phyloP scores from a whole-genome alignment of 2,888 invertebrate genomes.

The Linhomoeus sp. region DNA sequence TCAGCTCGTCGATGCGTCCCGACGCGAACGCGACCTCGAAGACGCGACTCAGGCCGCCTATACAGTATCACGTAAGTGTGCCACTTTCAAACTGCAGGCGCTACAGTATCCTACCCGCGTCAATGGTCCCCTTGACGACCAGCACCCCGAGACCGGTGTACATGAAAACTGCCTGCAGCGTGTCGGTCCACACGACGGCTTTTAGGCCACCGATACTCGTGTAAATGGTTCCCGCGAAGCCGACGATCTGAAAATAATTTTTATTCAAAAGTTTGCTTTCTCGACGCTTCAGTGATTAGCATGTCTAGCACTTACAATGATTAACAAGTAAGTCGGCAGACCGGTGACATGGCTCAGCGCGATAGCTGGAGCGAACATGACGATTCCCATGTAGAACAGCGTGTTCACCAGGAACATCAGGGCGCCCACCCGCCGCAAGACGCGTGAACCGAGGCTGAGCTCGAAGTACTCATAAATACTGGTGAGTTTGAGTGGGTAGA shows the following conservation, averaged over 20 bases:
- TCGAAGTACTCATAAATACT: conserved; percentile 4
- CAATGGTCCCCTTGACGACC: not conserved
- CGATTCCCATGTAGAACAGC: conserved; percentile 16
- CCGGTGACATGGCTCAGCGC: conserved; percentile 8
- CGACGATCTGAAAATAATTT: conserved; percentile 6
- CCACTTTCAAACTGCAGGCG: too few relatives aligned
- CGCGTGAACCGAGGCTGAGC: conserved; percentile 12
- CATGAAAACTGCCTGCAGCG: conserved; percentile 11
- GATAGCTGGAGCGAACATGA: conserved; percentile 18
- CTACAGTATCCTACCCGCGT: too few relatives aligned
- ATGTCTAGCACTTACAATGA: too few relatives aligned
- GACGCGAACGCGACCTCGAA: too few relatives aligned
- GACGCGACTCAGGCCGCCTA: too few relatives aligned
- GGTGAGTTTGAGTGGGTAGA: too few relatives aligned
- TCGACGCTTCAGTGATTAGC: too few relatives aligned
- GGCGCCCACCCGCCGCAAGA: conserved; percentile 14
- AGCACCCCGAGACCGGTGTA: conserved; percentile 4
- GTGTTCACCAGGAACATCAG: conserved; percentile 14
- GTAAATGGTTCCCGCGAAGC: conserved; percentile 10
- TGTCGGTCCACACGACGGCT: conserved; percentile 13
- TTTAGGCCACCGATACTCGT: conserved; percentile 13
- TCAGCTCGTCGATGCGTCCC: too few relatives aligned
- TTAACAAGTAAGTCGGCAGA: too few relatives aligned
- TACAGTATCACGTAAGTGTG: too few relatives aligned
- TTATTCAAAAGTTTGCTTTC: too few relatives aligned